A percentile compares a stretch with the other conserved stretches of the same genome.
Evolutionary conservation across 2,797 vertebrate species (phyloP).

Genomic region (Acanthopagrus latus): DNA sequence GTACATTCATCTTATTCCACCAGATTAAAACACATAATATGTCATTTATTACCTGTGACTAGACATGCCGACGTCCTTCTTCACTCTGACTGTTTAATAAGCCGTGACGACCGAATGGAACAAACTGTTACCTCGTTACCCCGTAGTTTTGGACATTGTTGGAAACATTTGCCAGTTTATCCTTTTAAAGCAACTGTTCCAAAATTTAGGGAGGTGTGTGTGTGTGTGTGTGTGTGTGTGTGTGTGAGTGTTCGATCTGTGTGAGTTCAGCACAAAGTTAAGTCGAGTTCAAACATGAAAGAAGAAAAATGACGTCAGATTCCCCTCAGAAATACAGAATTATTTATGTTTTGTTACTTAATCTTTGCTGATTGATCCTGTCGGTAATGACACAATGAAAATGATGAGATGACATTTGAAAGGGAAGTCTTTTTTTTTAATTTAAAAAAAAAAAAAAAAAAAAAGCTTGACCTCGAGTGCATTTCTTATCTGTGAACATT

Average conservation of each 20-base stretch:
- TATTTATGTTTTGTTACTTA: background rate
- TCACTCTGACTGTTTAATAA: no score
- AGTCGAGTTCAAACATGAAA: background rate
- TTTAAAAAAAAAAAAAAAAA: no score
- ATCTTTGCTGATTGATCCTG: background rate
- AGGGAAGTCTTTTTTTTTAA: no score
- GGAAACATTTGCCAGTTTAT: background rate
- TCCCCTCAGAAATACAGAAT: background rate
- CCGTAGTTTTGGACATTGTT: no score
- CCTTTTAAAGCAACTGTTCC: conserved; percentile 10
- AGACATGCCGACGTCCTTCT: no score
- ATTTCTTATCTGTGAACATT: no score
- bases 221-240: background rate
- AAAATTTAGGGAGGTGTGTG: background rate
- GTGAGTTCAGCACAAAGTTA: background rate
- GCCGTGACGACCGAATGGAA: no score
- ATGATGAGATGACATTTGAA: no score
- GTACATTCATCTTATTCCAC: background rate
- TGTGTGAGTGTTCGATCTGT: background rate
- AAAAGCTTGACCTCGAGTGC: no score
- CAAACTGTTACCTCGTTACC: background rate
- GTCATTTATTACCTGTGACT: no score
- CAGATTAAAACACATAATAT: no score
- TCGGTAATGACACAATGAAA: background rate
- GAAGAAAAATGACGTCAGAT: background rate